Evolutionary conservation across 2,888 invertebrate genomes (phyloP).

Genomic region (Heterodera filipjevi): DNA sequence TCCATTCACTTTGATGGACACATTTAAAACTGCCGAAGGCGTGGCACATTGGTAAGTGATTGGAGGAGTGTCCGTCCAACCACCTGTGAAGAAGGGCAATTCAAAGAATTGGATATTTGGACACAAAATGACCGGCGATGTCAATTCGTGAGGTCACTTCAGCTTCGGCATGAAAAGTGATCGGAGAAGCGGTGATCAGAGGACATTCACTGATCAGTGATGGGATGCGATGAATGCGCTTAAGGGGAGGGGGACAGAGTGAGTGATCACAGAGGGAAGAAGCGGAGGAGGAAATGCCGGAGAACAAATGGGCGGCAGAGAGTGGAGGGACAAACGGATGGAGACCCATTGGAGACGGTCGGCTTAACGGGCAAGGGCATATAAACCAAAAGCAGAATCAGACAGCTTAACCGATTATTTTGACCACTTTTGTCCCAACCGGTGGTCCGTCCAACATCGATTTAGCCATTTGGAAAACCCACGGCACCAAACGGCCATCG

Average conservation of each 20-base stretch:
- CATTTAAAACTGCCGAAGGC: constrained; percentile 68
- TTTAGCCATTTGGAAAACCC: neutral
- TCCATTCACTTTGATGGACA: constrained; percentile 68
- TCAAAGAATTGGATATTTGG: neutral
- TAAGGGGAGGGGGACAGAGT: no score
- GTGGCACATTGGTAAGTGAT: constrained; percentile 69
- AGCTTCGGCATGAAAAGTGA: constrained; percentile 1
- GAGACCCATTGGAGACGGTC: constrained; percentile 8
- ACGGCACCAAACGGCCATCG: neutral
- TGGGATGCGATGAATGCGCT: neutral
- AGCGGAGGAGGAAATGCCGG: neutral
- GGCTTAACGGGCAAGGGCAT: neutral
- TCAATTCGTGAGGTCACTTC: constrained; percentile 27
- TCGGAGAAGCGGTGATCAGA: neutral
- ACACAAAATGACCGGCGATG: constrained; percentile 27
- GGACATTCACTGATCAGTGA: neutral
- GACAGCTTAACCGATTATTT: neutral
- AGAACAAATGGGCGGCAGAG: neutral
- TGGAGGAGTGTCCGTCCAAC: constrained; percentile 72
- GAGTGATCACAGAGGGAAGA: neutral
- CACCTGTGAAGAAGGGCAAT: constrained; percentile 64
- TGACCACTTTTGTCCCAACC: neutral
- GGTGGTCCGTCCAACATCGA: neutral
- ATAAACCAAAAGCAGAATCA: neutral
- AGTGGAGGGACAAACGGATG: neutral